Percentiles rank a stretch among this genome's conserved stretches.
Conservation (phyloP, 2,113 vertebrate genomes). For the Atractosteus spatula region DNA sequence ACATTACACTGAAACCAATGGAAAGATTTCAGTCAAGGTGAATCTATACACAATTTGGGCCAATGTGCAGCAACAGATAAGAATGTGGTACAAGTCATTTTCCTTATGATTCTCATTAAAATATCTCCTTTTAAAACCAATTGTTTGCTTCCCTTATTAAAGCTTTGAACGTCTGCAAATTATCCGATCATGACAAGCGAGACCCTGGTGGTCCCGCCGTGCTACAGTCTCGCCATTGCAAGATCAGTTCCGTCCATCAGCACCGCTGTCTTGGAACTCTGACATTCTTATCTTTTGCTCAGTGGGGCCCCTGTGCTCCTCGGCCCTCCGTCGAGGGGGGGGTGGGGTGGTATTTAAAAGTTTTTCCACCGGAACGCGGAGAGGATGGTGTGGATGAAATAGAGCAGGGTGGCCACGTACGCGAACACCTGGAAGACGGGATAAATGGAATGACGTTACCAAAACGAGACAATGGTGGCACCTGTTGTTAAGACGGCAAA, state of each 20-base stretch:
- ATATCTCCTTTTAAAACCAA: no score
- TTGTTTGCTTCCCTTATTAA: no score
- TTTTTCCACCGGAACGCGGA: slow-evolving; percentile 65
- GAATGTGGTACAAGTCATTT: no score
- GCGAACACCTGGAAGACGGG: slow-evolving; percentile 71
- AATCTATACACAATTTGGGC: no score
- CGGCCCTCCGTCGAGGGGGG: not conserved
- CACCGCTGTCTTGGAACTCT: not conserved
- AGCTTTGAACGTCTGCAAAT: no score
- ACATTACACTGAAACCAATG: slow-evolving; percentile 18
- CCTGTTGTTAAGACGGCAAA: no score
- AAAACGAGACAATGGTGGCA: no score
- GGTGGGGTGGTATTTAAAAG: slow-evolving; percentile 41
- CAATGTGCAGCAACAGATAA: no score
- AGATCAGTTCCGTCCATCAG: not conserved
- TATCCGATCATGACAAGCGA: no score
- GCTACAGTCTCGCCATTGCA: no score
- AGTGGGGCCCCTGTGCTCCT: not conserved
- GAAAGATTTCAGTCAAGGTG: not conserved
- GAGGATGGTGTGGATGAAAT: slow-evolving; percentile 71
- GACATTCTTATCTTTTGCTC: not conserved
- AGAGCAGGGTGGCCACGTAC: slow-evolving; percentile 62
- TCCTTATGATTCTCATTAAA: no score
- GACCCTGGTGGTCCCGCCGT: no score
- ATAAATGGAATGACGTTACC: not conserved